Base-by-base conservation (phyloP, 2,113 vertebrate species). In the Festucalex cinctus region DNA sequence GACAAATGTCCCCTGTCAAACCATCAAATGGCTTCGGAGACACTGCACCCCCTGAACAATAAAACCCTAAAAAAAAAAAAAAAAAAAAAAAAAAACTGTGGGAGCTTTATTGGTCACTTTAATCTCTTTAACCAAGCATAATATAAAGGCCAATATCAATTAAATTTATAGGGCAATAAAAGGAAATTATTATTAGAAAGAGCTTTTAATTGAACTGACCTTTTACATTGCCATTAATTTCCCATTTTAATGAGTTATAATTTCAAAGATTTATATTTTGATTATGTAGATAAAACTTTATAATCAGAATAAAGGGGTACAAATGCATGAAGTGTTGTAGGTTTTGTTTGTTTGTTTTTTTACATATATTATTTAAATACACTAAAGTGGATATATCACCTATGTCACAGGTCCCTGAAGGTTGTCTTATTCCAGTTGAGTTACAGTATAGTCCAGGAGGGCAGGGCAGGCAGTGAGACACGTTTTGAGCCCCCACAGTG, bases 381-480 rank as follows among this genome's bases (percentile, higher is more conserved):
- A 16, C 44, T 46, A 9, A 22, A 24, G 12, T 6, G 22, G 1
- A 20, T 28, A 9, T 22, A 22, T 24, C 65, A 85, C 88, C 88
- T n/a, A 46, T 17, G 22, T 70, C n/a, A 75, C 88, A 90, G 59
- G 65, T 26, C 22, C 92, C 93, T 8, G 70, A 73, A 0, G 95
- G 94, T 73, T 88, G 89, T 46, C 62, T 85, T 0, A 93, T 92
- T 63, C 92, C 95, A 17, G 89, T 82, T 5, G 51, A 14, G 12
- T 90, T 93, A 75, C 95, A 97, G 90, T 93, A 94, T 6, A 91
- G 87, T 5, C 94, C 93, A n/a, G 94, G 91, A 6, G 92, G 90
- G 62, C 95, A 96, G n/a, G 81, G 86, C 71, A 88, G 85, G 66
- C 94, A 96, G 84, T 91, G 93, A 1, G 89, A 88, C 49, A 78